phyloP scores from a whole-genome alignment of 2,888 invertebrate genomes.

The Sericinus montela region DNA sequence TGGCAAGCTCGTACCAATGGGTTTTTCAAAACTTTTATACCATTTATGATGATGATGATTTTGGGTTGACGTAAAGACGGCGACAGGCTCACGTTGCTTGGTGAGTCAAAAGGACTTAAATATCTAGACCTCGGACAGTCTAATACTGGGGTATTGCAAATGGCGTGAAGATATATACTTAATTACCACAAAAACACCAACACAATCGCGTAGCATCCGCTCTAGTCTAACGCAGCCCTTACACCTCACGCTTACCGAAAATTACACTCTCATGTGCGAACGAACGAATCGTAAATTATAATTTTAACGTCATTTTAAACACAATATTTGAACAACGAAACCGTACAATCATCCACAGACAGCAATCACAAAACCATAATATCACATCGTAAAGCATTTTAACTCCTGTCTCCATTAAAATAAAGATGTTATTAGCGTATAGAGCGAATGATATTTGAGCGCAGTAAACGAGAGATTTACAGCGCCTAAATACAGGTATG shows the following conservation, averaged over 20 bases:
- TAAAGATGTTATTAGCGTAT: slow-evolving; percentile 6
- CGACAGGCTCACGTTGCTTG: no score
- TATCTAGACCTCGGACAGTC: no score
- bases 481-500: slow-evolving; percentile 25
- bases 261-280: slow-evolving; percentile 18
- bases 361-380: slow-evolving; percentile 1
- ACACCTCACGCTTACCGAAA: neutral
- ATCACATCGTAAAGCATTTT: neutral
- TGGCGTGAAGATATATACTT: no score
- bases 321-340: slow-evolving; percentile 19
- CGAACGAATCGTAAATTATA: slow-evolving; percentile 14
- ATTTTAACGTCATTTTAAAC: slow-evolving; percentile 19
- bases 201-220: neutral
- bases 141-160: no score
- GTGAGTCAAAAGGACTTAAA: no score
- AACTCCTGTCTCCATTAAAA: neutral
- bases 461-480: slow-evolving; percentile 21
- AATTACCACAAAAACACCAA: no score
- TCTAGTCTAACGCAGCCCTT: neutral
- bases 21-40: no score
- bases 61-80: no score
- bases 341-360: slow-evolving; percentile 3
- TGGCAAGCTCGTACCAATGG: no score
- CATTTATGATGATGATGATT: no score
- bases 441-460: neutral